A percentile compares a stretch with the other conserved stretches of the same genome.
These are phyloP conservation scores for Scomber colias DNA, from an alignment of 2,113 vertebrate genomes.

Conservation along the genomic window DNA sequence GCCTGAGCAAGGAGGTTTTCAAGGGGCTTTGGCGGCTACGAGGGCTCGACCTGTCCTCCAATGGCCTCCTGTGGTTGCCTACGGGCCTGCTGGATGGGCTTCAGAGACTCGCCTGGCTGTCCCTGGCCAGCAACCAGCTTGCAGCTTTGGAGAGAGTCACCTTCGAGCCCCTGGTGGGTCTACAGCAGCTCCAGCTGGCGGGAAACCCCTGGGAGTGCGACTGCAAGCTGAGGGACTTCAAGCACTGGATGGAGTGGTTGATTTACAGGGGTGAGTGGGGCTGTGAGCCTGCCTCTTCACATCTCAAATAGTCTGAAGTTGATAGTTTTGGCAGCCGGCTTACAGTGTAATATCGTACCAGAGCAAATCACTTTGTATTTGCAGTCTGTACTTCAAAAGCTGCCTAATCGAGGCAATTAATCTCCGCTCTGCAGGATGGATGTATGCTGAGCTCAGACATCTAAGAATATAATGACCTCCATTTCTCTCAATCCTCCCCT, in stretches of 20 bases:
- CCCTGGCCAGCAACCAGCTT: conserved; percentile 89
- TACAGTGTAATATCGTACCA: not conserved
- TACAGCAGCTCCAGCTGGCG: conserved; percentile 89
- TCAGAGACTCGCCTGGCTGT: conserved; percentile 89
- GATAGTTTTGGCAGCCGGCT: conserved; percentile 11
- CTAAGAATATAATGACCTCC: conserved; percentile 53
- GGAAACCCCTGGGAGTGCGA: conserved; percentile 97
- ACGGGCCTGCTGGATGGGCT: conserved; percentile 89
- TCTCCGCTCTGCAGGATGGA: conserved; percentile 39
- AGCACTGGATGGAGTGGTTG: conserved; percentile 97
- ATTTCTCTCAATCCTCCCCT: conserved; percentile 46
- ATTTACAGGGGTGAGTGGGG: conserved; percentile 89
- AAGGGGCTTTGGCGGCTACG: conserved; percentile 84
- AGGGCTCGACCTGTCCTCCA: conserved; percentile 92
- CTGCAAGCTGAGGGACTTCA: conserved; percentile 93
- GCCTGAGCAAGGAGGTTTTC: conserved; percentile 89
- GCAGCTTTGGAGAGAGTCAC: conserved; percentile 89
- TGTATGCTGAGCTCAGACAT: conserved; percentile 40
- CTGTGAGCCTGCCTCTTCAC: conserved; percentile 11
- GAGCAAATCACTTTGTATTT: conserved; percentile 37
- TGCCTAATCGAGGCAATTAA: conserved; percentile 56
- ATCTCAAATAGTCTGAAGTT: conserved; percentile 18
- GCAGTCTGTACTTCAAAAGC: conserved; percentile 39
- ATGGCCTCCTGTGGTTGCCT: conserved; percentile 88
- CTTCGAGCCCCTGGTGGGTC: conserved; percentile 89